Percentiles rank a stretch among this genome's conserved stretches.
Conservation (phyloP, 2,113 vertebrate species). For the Papio anubis region DNA sequence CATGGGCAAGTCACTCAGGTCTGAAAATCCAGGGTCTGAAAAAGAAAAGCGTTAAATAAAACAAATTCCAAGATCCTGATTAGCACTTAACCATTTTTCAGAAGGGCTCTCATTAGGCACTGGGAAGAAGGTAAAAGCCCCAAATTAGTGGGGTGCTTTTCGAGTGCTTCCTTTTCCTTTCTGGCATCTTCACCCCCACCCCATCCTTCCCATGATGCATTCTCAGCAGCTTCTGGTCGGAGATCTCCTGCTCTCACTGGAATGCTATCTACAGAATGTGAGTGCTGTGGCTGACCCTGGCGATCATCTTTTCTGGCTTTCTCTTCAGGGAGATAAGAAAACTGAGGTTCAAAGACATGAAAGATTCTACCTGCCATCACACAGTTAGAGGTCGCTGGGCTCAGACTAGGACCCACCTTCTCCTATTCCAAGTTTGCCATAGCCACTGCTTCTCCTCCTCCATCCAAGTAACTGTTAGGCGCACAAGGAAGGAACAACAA, state of each 20-base stretch:
- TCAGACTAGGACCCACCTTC: neutral
- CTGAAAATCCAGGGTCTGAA: neutral
- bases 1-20: neutral
- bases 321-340: neutral
- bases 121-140: neutral
- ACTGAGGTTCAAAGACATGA: neutral
- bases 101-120: neutral
- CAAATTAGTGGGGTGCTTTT: neutral
- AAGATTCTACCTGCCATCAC: neutral
- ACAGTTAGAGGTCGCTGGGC: neutral
- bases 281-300: fast-evolving
- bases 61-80: neutral
- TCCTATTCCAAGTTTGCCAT: neutral
- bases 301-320: neutral
- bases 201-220: fast-evolving
- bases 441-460: neutral
- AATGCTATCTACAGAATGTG: neutral
- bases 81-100: neutral
- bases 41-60: neutral
- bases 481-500: neutral
- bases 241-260: fast-evolving
- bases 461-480: neutral
- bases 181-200: neutral
- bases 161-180: neutral
- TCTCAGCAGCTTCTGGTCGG: neutral